These are phyloP conservation scores for Falco novaeseelandiae DNA, from an alignment of 2,797 vertebrate genomes.

Conservation along the genomic window DNA sequence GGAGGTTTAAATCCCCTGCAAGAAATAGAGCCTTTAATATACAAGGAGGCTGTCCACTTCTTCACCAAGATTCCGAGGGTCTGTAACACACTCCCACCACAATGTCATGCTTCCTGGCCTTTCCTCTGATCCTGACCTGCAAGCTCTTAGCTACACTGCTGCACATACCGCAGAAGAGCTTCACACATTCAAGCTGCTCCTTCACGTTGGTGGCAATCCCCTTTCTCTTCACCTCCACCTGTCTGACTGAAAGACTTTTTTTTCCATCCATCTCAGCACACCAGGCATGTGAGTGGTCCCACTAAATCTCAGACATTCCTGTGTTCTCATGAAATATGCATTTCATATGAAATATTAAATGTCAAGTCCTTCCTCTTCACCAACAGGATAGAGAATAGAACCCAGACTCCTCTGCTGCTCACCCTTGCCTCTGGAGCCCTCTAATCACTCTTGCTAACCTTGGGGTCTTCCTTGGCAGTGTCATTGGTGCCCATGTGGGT, in stretches of 20 bases:
- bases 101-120: neutral
- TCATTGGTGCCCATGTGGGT: neutral
- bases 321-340: neutral
- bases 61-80: neutral
- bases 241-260: neutral
- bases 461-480: neutral
- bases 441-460: neutral
- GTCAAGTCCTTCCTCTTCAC: neutral
- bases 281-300: rapidly evolving
- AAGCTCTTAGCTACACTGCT: neutral
- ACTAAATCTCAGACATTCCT: neutral
- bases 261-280: neutral
- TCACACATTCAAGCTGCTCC: neutral
- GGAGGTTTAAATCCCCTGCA: neutral
- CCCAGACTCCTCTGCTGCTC: neutral
- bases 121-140: neutral
- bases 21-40: neutral
- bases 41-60: neutral
- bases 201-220: neutral
- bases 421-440: neutral
- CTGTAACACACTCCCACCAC: neutral
- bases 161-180: neutral
- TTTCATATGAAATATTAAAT: too few relatives aligned
- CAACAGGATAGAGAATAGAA: neutral
- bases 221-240: neutral